Evolutionary conservation across 1,140 invertebrate genomes (phyloP).

Genomic region (roundworm (Caenorhabditis elegans)): WBcel235 BX284606.5:12243501-12244000

Average conservation of each 20-base stretch:
- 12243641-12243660: background rate
- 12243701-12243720: background rate
- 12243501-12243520: background rate
- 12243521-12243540: background rate
- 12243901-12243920: no score
- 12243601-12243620: background rate
- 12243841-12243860: background rate
- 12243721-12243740: background rate
- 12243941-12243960: no score
- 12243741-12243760: background rate
- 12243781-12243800: background rate
- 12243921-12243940: no score
- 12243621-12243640: background rate
- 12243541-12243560: no score
- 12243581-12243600: no score
- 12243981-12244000: no score
- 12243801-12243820: background rate
- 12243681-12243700: background rate
- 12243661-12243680: background rate
- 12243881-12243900: background rate
- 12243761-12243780: background rate
- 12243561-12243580: no score
- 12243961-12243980: no score
- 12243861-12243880: background rate
- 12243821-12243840: background rate